phyloP scores from a whole-genome alignment of 2,113 vertebrate species.

The Tiliqua scincoides region DNA sequence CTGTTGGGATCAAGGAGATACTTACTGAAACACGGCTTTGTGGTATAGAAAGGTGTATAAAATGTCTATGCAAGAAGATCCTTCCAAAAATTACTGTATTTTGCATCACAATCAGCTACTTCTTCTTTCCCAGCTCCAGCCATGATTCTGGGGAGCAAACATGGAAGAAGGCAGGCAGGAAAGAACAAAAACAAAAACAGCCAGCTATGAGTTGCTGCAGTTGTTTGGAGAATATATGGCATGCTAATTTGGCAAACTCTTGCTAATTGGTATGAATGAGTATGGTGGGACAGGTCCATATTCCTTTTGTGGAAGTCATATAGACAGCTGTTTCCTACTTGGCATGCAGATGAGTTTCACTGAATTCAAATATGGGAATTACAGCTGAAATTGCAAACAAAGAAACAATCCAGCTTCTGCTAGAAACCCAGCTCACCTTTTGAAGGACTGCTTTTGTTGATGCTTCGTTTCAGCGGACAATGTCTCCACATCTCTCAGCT shows the following conservation, averaged over 20 bases:
- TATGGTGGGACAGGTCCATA: accelerated
- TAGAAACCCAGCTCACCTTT: neutral
- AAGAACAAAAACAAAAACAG: neutral
- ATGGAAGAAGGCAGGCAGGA: neutral
- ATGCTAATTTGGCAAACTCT: neutral
- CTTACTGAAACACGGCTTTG: too few relatives aligned
- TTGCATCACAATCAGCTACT: too few relatives aligned
- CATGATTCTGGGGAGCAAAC: neutral
- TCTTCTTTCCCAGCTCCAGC: neutral
- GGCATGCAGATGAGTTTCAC: neutral
- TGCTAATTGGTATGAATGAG: neutral
- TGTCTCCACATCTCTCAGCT: neutral
- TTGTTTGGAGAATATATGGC: neutral
- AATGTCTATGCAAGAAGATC: too few relatives aligned
- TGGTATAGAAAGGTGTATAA: too few relatives aligned
- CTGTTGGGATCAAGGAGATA: too few relatives aligned
- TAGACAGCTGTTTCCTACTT: neutral
- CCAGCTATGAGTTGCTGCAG: neutral
- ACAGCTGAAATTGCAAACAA: neutral
- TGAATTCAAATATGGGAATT: neutral
- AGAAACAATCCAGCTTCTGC: neutral
- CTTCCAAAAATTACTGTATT: too few relatives aligned
- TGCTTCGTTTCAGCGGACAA: constrained; percentile 35
- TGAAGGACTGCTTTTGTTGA: neutral
- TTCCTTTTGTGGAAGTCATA: neutral